A percentile compares a stretch with the other conserved stretches of the same genome.
Conservation (phyloP, 2,113 vertebrate genomes). For the Rhinoderma darwinii region DNA sequence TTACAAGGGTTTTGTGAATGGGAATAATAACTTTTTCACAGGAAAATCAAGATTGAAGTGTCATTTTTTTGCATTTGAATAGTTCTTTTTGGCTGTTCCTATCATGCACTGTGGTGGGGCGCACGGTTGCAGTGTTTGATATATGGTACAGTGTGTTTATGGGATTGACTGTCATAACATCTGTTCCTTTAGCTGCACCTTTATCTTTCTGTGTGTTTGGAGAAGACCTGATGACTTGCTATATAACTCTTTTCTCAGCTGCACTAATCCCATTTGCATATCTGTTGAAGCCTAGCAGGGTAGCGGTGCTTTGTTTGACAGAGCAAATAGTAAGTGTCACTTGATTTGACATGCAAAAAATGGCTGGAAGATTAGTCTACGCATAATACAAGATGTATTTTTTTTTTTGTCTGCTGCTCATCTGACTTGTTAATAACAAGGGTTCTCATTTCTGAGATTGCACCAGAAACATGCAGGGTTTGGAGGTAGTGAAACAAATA, state of each 20-base stretch:
- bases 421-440: constrained; percentile 45
- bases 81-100: background rate
- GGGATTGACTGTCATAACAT: constrained; percentile 43
- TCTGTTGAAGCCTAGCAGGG: constrained; percentile 38
- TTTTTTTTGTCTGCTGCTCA: constrained; percentile 20
- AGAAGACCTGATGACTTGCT: constrained; percentile 20
- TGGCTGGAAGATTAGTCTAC: constrained; percentile 18
- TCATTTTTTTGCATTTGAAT: background rate
- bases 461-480: background rate
- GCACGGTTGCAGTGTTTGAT: constrained; percentile 27
- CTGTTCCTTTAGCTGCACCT: constrained; percentile 18
- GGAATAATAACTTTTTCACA: background rate
- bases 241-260: constrained; percentile 42
- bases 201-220: constrained; percentile 40
- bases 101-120: background rate
- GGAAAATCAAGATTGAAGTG: background rate
- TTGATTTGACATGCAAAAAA: constrained; percentile 59
- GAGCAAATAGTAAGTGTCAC: constrained; percentile 53
- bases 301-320: constrained; percentile 35
- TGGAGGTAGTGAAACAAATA: constrained; percentile 12
- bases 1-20: too few relatives aligned
- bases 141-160: constrained; percentile 43
- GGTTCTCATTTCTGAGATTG: constrained; percentile 18
- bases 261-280: constrained; percentile 49
- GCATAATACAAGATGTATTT: constrained; percentile 32